Base-by-base conservation (phyloP, 92 coral and sea anemone species). In the Nematostella vectensis region DNA sequence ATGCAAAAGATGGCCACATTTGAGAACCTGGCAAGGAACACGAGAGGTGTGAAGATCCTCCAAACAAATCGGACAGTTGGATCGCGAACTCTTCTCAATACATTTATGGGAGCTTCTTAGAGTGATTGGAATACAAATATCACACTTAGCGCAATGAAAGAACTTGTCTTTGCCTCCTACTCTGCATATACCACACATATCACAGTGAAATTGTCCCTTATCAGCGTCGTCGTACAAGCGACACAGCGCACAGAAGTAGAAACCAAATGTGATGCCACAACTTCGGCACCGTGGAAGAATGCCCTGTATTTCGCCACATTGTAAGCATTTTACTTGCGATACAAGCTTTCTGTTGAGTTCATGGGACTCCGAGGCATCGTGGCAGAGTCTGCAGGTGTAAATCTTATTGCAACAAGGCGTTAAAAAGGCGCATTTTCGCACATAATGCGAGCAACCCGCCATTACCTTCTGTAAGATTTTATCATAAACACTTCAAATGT, bases 191-290 rank as follows among this genome's bases (percentile, higher is more conserved):
- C 98, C 98, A 67, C 98, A 91, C 29, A 61, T 69, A 12, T 76
- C 77, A 59, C 98, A 91, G 63, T 91, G 98, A 45, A 81, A 91
- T 44, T 91, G 98, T 31, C 98, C 96, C 50, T 86, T 91, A 23
- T 86, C 95, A 10, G 67, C 55, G 65, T 91, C 98, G 44, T 91
- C 98, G 56, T 74, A 91, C 3, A 91, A 59, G 20, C 98, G 95
- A 39, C 98, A 91, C 44, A 58, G 61, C 27, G 75, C 31, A 61
- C 98, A 91, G 24, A 81, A 91, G 58, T 91, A 91, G 48, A 91
- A 78, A 2, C 95, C 96, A 57, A 91, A 91, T 8, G 71, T 76
- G 62, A 91, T 82, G 15, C 58, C 56, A 50, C 98, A 91, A 33
- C 53, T 58, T 10, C 33, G 27, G 56, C 98, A 91, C 20, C 63